Base-by-base conservation (phyloP, 2,888 invertebrate genomes). In the Plebejus argus region DNA sequence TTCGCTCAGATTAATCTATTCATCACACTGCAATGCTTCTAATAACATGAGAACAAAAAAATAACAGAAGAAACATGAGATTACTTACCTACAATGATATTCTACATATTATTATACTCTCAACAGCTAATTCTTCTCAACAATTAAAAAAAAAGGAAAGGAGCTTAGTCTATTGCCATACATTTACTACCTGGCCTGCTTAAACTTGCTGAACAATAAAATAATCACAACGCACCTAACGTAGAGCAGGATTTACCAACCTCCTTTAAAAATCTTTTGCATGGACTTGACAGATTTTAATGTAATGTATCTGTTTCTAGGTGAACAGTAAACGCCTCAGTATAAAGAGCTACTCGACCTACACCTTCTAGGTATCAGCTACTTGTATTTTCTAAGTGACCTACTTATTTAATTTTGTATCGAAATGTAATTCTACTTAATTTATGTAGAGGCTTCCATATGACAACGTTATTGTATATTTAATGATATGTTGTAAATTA, bases 361-460 rank as follows among this genome's bases (percentile, higher is more conserved):
- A 82, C 80, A 76, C 79, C 77, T 81, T 71, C 28, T 74, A 74
- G 53, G 49, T 72, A 45, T 33, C 45, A 28, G 18, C 72, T 72
- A 18, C 53, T 53, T 20, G 20, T 45, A 45, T 84, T 84, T 82
- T 85, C 79, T 84, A 81, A 84, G 82, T 28, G 28, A 28, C 28
- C 49, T 74, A 28, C 28, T 28, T 74, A 49, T 74, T 74, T 74
- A 74, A 74, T 53, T 74, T 49, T 74, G 28, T 74, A 74, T 74
- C 28, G 74, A 49, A 74, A 28, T 74, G 74, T 53, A 74, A 45
- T 72, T 72, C 72, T 72, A 49, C 72, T 72, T 86, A 86, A 83
- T 89, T 89, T 89, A 88, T 88, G 90, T 93, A 93, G 93, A 93
- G 93, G 93, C 93, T 94, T 94, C 93, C 93, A 93, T 85, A 90